A percentile compares a stretch with the other conserved stretches of the same genome.
phyloP scores from a whole-genome alignment of 2,888 invertebrate species.

The Pyrrhia umbra region DNA sequence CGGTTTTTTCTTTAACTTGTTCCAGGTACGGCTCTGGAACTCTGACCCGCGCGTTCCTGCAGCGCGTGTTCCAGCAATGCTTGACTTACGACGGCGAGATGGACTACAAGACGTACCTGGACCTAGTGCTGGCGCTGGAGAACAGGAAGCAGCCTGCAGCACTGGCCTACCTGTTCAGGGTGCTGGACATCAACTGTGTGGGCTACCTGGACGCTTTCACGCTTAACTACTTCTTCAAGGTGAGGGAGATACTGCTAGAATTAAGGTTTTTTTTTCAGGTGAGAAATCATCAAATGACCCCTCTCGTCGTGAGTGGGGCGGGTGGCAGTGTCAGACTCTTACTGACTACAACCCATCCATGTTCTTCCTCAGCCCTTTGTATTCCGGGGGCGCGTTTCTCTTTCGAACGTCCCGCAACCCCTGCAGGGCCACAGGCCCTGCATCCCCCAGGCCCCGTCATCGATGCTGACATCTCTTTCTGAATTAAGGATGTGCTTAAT shows the following conservation, averaged over 20 bases:
- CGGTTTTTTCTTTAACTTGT: not conserved
- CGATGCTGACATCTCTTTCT: too few species aligned
- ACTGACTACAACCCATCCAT: too few species aligned
- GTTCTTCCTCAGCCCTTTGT: too few species aligned
- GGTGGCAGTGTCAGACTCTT: too few species aligned
- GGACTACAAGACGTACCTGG: constrained; percentile 99
- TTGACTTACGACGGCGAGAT: constrained; percentile 98
- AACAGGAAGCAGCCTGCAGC: constrained; percentile 97
- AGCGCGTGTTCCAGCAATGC: constrained; percentile 98
- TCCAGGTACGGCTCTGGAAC: constrained; percentile 96
- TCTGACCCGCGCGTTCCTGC: constrained; percentile 96
- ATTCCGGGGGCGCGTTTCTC: too few species aligned
- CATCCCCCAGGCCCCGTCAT: too few species aligned
- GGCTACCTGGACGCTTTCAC: constrained; percentile 97
- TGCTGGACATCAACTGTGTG: constrained; percentile 96
- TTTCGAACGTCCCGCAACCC: too few species aligned
- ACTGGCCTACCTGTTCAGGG: constrained; percentile 96
- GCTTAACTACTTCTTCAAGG: constrained; percentile 97
- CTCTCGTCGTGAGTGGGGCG: too few species aligned
- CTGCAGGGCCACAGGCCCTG: too few species aligned
- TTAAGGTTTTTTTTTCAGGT: too few species aligned
- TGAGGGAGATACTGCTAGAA: constrained; percentile 73
- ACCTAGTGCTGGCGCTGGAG: constrained; percentile 97
- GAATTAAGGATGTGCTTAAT: not conserved
- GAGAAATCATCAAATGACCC: too few species aligned